Conservation (phyloP, 2,113 vertebrate species). For the Limanda limanda region DNA sequence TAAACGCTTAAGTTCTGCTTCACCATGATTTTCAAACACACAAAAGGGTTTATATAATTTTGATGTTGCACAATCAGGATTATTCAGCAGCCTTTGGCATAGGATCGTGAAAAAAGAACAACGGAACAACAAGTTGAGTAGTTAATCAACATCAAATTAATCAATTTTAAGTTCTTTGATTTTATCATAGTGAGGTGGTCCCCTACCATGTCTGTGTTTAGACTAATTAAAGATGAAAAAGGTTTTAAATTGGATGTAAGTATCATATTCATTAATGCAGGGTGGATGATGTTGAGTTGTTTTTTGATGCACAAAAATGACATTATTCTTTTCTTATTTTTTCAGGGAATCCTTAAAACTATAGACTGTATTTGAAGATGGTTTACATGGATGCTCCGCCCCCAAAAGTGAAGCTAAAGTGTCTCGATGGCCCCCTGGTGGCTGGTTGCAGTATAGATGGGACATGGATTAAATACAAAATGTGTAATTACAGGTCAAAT, state of each 20-base stretch:
- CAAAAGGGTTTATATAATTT: not conserved
- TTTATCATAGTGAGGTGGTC: not conserved
- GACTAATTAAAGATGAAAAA: not conserved
- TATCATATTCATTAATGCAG: not conserved
- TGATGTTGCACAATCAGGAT: not conserved
- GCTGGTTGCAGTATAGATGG: too few species aligned
- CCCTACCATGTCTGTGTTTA: not conserved
- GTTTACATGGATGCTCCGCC: too few species aligned
- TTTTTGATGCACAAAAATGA: too few species aligned
- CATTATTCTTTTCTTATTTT: too few species aligned
- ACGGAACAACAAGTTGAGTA: not conserved
- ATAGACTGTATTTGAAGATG: too few species aligned
- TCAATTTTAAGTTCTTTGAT: not conserved
- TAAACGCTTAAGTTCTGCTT: not conserved
- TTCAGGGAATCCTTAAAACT: too few species aligned
- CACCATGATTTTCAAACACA: not conserved
- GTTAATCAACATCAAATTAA: not conserved
- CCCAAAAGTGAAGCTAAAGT: too few species aligned
- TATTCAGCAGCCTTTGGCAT: not conserved
- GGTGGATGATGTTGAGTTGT: too few species aligned
- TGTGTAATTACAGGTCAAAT: too few species aligned
- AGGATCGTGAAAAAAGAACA: too few species aligned
- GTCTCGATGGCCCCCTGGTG: too few species aligned
- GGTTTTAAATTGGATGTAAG: not conserved
- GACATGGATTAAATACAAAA: too few species aligned